Base-by-base conservation (phyloP, 2,797 vertebrate genomes). In the Amblyopsis hoosieri region DNA sequence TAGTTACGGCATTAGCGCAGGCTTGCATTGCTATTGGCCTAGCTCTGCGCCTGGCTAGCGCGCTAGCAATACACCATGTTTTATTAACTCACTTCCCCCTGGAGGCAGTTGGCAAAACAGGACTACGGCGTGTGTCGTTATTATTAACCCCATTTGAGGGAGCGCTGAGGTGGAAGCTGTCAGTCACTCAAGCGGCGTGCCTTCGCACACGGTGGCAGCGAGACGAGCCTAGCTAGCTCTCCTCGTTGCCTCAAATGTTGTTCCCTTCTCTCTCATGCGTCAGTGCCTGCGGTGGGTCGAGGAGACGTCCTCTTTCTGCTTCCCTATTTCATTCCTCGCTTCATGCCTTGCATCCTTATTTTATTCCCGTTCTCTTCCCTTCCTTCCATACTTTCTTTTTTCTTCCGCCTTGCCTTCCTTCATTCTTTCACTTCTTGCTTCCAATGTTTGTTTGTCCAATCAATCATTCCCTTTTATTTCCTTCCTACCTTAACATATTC, bases 131-230 rank as follows among this genome's bases (percentile, higher is more conserved):
- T 69, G 23, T 3, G 23, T 23, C 23, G 85, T 84, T 50, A 76
- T 81, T 80, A 82, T 90, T 86, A 87, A 84, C 82, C 74, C 69
- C 64, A 71, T 83, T 75, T 86, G 66, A 52, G 14, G 57, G 0
- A 12, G 54, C 53, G 7, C 15, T 11, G 56, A 45, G 57, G 63
- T 15, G 64, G 71, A 73, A 61, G 4, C 0, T 49, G 42, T 52
- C 17, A 29, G 12, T 70, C 47, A 50, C 66, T 66, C 67, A 64
- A 54, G 51, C 56, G 63, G 33, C 33, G 8, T 37, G 33, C 33
- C 33, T 37, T 37, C 33, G 5, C 33, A 37, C 8, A 8, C 33
- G 33, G 33, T 37, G 33, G 5, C 33, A 37, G 33, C 33, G 8
- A 37, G 5, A 37, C 33, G 33, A 37, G 6, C 6, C 33, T 37